phyloP scores from a whole-genome alignment of 2,113 vertebrate genomes.

The Blennius ocellaris region DNA sequence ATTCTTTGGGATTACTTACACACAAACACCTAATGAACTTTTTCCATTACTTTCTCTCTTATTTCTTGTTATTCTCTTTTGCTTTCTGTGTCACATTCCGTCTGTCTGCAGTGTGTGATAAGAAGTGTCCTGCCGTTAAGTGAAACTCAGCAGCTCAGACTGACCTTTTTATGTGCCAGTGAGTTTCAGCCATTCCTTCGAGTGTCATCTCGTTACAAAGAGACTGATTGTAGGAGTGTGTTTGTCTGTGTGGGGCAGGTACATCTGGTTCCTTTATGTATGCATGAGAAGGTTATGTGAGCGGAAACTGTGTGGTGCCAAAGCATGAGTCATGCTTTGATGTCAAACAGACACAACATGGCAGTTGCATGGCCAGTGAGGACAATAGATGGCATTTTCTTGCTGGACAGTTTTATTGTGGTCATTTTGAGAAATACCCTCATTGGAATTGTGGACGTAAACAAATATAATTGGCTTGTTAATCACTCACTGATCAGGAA shows the following conservation, averaged over 20 bases:
- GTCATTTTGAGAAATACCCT: slow-evolving; percentile 37
- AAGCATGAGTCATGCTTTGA: slow-evolving; percentile 33
- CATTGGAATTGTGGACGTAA: slow-evolving; percentile 50
- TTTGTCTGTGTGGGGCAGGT: neutral
- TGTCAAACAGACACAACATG: slow-evolving; percentile 22
- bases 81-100: slow-evolving; percentile 17
- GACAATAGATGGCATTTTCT: slow-evolving; percentile 25
- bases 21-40: slow-evolving; percentile 2
- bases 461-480: slow-evolving; percentile 50
- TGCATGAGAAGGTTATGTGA: slow-evolving; percentile 5
- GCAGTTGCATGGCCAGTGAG: slow-evolving; percentile 16
- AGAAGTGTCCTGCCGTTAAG: slow-evolving; percentile 30
- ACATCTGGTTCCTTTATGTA: neutral
- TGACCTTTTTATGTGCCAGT: slow-evolving; percentile 9
- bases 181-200: slow-evolving; percentile 9
- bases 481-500: slow-evolving; percentile 32
- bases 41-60: slow-evolving; percentile 24
- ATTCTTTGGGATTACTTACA: neutral
- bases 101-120: slow-evolving; percentile 34
- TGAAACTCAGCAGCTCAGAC: slow-evolving; percentile 19
- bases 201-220: slow-evolving; percentile 1
- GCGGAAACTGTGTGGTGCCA: neutral
- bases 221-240: neutral
- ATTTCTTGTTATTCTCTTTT: slow-evolving; percentile 9
- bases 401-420: slow-evolving; percentile 21